Evolutionary conservation across 1,140 invertebrate species (phyloP).

Genomic region (Drosophila leontia): DNA sequence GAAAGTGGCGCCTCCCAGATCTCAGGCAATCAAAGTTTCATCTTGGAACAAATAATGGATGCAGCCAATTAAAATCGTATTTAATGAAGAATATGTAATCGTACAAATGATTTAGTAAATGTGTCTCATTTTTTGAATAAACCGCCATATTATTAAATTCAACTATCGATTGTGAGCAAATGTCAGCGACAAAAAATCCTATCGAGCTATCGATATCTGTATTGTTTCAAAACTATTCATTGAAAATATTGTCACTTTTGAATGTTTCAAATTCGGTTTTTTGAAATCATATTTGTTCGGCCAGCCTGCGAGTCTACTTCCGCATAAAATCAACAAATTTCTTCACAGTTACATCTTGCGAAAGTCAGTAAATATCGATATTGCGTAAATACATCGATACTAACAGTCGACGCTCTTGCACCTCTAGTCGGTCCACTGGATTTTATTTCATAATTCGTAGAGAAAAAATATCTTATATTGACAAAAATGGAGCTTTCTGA

Average conservation of each 20-base stretch:
- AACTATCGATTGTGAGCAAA: neutral
- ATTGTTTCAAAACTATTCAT: neutral
- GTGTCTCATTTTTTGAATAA: neutral
- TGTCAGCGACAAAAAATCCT: too few relatives aligned
- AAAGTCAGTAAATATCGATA: slow-evolving; percentile 1
- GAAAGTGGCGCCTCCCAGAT: slow-evolving; percentile 56
- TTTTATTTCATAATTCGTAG: slow-evolving; percentile 40
- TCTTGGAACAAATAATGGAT: slow-evolving; percentile 27
- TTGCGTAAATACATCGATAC: neutral
- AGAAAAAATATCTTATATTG: slow-evolving; percentile 3
- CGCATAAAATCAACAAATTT: neutral
- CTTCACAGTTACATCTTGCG: neutral
- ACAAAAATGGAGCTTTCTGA: slow-evolving; percentile 68
- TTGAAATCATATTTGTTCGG: neutral
- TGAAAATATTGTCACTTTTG: neutral
- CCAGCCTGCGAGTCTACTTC: neutral
- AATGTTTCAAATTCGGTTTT: too few relatives aligned
- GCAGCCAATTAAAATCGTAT: neutral
- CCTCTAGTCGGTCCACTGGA: slow-evolving; percentile 4
- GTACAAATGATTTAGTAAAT: neutral
- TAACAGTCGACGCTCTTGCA: neutral
- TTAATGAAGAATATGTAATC: too few relatives aligned
- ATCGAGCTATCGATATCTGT: neutral
- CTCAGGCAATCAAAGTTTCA: slow-evolving; percentile 52
- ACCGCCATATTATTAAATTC: neutral